phyloP scores from a whole-genome alignment of 92 coral and sea anemone genomes.

The Parazoanthus atlanticus region DNA sequence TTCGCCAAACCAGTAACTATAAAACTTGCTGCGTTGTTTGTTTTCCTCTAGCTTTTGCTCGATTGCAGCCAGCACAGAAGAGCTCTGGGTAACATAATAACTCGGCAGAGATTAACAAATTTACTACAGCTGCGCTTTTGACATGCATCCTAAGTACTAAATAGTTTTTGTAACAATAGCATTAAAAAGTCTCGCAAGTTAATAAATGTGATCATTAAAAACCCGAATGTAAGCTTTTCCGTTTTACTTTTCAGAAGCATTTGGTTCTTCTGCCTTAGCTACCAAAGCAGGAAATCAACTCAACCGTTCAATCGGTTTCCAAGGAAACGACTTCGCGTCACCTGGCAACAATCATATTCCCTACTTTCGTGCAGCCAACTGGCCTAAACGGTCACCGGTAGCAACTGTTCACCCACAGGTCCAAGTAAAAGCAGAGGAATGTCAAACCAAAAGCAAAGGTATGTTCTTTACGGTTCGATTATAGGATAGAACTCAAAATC shows the following conservation, averaged over 20 bases:
- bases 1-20: too few relatives aligned
- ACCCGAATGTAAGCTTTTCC: background rate
- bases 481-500: background rate
- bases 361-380: slow-evolving; percentile 37
- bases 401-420: slow-evolving; percentile 90
- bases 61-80: too few relatives aligned
- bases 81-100: too few relatives aligned
- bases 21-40: too few relatives aligned
- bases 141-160: too few relatives aligned
- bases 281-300: background rate
- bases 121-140: too few relatives aligned
- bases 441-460: slow-evolving; percentile 22
- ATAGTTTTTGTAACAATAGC: background rate
- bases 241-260: background rate
- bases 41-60: too few relatives aligned
- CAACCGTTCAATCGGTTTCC: background rate
- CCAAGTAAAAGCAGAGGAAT: slow-evolving; percentile 53
- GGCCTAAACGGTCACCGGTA: slow-evolving; percentile 85
- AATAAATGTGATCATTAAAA: background rate
- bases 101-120: too few relatives aligned
- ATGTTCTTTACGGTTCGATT: background rate
- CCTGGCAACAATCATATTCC: slow-evolving; percentile 22
- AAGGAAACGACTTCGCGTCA: slow-evolving; percentile 30
- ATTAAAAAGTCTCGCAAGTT: background rate
- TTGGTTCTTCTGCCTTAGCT: background rate